Conservation (phyloP, 2,888 invertebrate species). For the Listrodromus nycthemerus region DNA sequence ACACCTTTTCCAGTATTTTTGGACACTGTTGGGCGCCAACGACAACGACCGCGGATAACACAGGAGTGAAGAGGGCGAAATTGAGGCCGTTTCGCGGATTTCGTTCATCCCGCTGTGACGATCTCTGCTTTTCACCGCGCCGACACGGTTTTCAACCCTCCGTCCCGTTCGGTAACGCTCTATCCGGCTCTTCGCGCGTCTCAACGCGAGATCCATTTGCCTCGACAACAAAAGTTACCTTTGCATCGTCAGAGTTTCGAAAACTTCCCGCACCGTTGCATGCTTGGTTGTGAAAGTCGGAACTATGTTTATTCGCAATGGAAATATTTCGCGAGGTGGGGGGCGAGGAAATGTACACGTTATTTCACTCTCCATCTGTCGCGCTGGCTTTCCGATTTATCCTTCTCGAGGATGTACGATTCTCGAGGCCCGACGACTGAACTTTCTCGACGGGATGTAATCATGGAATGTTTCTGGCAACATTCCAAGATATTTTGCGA, state of each 20-base stretch:
- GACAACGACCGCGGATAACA: slow-evolving; percentile 7
- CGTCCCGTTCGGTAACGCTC: neutral
- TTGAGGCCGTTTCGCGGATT: slow-evolving; percentile 50
- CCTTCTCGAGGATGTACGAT: too few species aligned
- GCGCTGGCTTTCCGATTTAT: neutral
- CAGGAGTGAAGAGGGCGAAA: neutral
- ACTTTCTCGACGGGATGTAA: too few species aligned
- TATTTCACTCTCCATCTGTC: slow-evolving; percentile 4
- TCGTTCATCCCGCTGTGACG: slow-evolving; percentile 7
- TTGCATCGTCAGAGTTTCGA: slow-evolving; percentile 1
- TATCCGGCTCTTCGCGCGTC: neutral
- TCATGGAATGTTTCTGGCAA: too few species aligned
- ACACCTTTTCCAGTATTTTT: slow-evolving; percentile 5
- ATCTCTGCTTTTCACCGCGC: slow-evolving; percentile 29
- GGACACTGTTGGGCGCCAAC: neutral
- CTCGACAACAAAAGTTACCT: slow-evolving; percentile 7
- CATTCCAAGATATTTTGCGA: too few species aligned
- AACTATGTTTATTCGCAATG: neutral
- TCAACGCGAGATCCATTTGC: slow-evolving; percentile 16
- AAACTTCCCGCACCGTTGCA: neutral
- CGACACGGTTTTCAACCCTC: neutral
- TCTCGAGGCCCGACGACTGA: neutral
- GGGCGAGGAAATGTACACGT: neutral
- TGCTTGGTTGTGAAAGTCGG: neutral
- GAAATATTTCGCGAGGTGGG: neutral